These are phyloP conservation scores for Augochlora pura DNA, from an alignment of 1,140 invertebrate species.

Conservation along the genomic window DNA sequence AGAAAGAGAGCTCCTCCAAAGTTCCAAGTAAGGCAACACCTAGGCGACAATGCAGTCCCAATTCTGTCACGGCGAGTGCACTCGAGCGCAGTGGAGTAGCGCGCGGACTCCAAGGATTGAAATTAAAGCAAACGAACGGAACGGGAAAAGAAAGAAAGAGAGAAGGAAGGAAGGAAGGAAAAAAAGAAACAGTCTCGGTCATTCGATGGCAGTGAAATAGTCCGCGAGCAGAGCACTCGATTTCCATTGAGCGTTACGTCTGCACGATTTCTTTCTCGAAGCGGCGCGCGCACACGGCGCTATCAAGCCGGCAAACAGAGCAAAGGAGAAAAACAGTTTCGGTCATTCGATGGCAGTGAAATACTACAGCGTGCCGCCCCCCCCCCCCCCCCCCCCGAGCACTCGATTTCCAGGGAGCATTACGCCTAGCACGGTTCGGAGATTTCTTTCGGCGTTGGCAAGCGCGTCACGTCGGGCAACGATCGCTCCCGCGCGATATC, in stretches of 20 bases:
- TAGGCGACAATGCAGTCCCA: no score
- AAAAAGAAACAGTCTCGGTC: not conserved
- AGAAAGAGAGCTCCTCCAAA: no score
- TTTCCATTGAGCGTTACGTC: not conserved
- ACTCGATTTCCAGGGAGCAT: not conserved
- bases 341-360: not conserved
- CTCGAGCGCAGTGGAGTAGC: no score
- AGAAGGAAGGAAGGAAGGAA: no score
- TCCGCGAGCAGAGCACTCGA: not conserved
- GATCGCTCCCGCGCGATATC: constrained; percentile 22
- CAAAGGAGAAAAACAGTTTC: not conserved
- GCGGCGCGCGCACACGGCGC: no score
- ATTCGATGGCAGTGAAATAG: not conserved
- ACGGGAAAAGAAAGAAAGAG: no score
- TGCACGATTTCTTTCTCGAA: not conserved
- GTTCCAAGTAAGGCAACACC: no score
- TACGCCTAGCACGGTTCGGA: not conserved
- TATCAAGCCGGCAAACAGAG: no score
- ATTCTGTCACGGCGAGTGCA: no score
- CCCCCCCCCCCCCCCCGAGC: not conserved
- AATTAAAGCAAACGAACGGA: no score
- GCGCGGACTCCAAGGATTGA: no score
- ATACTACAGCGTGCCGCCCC: no score
- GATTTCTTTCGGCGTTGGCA: not conserved
- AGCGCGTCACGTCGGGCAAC: not conserved